Conservation (phyloP, 2,797 vertebrate species). For the Epinephelus awoara region DNA sequence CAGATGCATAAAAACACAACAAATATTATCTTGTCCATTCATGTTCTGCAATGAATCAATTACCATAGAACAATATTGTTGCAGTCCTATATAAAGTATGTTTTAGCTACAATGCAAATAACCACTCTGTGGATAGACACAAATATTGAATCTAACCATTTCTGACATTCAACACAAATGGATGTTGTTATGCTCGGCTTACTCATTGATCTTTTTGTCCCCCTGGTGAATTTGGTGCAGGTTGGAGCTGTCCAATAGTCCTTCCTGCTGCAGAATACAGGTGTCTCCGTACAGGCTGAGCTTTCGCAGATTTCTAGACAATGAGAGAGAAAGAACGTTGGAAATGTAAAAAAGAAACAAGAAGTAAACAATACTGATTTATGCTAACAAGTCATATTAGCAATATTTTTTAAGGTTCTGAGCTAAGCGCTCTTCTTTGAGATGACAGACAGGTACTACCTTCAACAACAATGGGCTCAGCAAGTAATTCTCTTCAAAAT, state of each 20-base stretch:
- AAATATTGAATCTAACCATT: background rate
- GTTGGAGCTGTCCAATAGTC: constrained; percentile 91
- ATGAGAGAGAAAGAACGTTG: constrained; percentile 3
- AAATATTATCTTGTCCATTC: background rate
- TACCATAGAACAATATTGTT: background rate
- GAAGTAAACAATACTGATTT: background rate
- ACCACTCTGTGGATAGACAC: background rate
- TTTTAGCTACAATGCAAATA: background rate
- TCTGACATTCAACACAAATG: background rate
- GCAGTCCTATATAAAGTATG: background rate
- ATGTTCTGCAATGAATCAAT: background rate
- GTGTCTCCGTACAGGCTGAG: constrained; percentile 97
- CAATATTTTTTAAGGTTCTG: background rate
- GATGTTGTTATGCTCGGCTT: constrained; percentile 69
- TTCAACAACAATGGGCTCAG: background rate
- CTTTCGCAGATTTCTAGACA: constrained; percentile 94
- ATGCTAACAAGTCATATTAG: background rate
- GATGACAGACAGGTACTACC: background rate
- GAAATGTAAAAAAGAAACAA: background rate
- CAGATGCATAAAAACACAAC: background rate
- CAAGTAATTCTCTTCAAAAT: background rate
- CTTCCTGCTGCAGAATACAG: constrained; percentile 94
- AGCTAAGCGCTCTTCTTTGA: too few relatives aligned
- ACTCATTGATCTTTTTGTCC: constrained; percentile 97
- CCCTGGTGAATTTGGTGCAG: constrained; percentile 95